phyloP scores from a whole-genome alignment of 2,113 vertebrate genomes.

The Centropus bengalensis region DNA sequence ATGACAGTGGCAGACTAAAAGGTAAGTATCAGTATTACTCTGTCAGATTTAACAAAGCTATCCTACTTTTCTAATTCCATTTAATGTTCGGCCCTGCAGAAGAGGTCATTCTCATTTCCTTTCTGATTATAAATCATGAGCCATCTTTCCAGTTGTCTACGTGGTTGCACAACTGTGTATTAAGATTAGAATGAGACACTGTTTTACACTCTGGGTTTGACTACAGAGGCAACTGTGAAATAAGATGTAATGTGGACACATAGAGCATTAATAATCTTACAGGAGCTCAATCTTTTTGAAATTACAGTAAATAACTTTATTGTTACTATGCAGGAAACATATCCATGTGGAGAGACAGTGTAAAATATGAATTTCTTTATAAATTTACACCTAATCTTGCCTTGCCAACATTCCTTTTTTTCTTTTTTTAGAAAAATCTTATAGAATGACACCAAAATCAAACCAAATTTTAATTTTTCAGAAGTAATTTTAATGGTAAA shows the following conservation, averaged over 20 bases:
- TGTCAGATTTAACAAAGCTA: not conserved
- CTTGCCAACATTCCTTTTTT: not conserved
- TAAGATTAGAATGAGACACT: not conserved
- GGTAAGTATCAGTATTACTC: not conserved
- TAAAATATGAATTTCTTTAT: not conserved
- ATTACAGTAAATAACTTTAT: not conserved
- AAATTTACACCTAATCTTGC: not conserved
- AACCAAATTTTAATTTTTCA: not conserved
- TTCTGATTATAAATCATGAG: not conserved
- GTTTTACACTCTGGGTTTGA: not conserved
- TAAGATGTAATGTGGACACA: not conserved
- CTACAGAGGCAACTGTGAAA: not conserved
- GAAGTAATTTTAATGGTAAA: not conserved
- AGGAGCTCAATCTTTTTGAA: not conserved
- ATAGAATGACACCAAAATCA: not conserved
- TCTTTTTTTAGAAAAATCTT: not conserved
- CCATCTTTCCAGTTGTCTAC: not conserved
- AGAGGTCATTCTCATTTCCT: constrained; percentile 19
- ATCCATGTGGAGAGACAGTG: not conserved
- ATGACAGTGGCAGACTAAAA: not conserved
- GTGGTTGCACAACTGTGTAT: not conserved
- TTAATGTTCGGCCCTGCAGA: not conserved
- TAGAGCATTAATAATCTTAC: not conserved
- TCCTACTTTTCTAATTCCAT: not conserved
- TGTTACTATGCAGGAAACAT: not conserved